These are phyloP conservation scores for Epizoanthus scotinus DNA, from an alignment of 92 coral and sea anemone genomes.

Conservation along the genomic window DNA sequence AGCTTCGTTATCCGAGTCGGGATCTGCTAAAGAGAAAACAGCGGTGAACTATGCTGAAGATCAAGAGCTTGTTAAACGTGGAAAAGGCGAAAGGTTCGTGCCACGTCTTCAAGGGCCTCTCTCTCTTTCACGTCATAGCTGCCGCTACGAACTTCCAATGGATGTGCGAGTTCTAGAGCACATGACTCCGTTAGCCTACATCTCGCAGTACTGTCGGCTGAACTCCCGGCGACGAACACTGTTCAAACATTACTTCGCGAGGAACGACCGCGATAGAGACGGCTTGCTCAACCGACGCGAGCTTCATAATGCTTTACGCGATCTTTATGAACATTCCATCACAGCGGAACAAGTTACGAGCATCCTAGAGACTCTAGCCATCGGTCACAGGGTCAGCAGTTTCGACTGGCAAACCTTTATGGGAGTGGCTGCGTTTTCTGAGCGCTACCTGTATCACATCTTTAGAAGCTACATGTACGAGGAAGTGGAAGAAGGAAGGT, in stretches of 20 bases:
- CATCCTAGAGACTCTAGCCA: conserved; percentile 71
- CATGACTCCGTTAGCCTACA: conserved; percentile 81
- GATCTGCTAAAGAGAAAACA: not conserved
- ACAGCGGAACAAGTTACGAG: conserved; percentile 69
- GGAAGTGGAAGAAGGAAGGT: conserved; percentile 60
- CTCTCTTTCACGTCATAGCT: conserved; percentile 84
- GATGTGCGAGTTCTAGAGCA: conserved; percentile 81
- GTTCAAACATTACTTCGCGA: conserved; percentile 83
- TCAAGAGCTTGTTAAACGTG: conserved; percentile 50
- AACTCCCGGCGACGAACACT: conserved; percentile 78
- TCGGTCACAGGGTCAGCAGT: conserved; percentile 57
- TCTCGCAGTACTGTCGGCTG: conserved; percentile 80
- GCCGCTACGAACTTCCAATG: conserved; percentile 97
- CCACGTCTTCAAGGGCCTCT: conserved; percentile 94
- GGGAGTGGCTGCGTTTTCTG: conserved; percentile 93
- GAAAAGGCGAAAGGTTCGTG: conserved; percentile 46
- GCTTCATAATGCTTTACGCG: conserved; percentile 79
- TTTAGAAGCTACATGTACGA: conserved; percentile 54
- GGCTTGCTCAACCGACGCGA: conserved; percentile 80
- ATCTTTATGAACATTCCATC: conserved; percentile 84
- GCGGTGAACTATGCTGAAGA: conserved; percentile 64
- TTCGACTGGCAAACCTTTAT: conserved; percentile 70
- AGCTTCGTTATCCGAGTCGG: conserved; percentile 11
- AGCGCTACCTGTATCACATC: conserved; percentile 76
- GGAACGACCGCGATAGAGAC: conserved; percentile 90